phyloP scores from a whole-genome alignment of 2,113 vertebrate species.

The Cnemophilus loriae region DNA sequence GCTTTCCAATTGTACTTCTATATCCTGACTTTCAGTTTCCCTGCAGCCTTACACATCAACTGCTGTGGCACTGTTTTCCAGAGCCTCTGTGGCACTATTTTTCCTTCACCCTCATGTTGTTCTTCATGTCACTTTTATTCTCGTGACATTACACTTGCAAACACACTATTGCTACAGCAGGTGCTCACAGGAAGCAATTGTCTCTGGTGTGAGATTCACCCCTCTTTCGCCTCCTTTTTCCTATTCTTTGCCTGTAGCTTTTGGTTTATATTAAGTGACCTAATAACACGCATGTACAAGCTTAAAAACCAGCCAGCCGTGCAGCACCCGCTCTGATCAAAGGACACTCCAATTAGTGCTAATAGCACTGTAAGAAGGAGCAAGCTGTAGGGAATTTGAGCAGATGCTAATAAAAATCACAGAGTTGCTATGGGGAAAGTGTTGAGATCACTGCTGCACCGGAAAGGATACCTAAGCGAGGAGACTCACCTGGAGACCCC shows the following conservation, averaged over 20 bases:
- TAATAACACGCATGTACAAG: not conserved
- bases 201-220: not conserved
- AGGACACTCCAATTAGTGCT: not conserved
- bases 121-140: not conserved
- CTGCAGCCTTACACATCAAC: not conserved
- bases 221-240: not conserved
- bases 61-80: not conserved
- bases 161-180: not conserved
- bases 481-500: not conserved
- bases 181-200: not conserved
- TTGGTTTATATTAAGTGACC: not conserved
- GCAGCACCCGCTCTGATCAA: not conserved
- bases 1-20: not conserved
- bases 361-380: not conserved
- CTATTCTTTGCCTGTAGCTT: not conserved
- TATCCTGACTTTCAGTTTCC: not conserved
- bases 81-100: not conserved
- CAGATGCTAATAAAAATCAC: not conserved
- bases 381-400: not conserved
- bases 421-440: not conserved
- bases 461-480: not conserved
- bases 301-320: not conserved
- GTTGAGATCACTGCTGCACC: not conserved
- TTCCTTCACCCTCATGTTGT: not conserved
- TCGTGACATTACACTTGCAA: not conserved